Evolutionary conservation across 1,140 invertebrate species (phyloP).

Genomic region (Trachymyrmex septentrionalis): DNA sequence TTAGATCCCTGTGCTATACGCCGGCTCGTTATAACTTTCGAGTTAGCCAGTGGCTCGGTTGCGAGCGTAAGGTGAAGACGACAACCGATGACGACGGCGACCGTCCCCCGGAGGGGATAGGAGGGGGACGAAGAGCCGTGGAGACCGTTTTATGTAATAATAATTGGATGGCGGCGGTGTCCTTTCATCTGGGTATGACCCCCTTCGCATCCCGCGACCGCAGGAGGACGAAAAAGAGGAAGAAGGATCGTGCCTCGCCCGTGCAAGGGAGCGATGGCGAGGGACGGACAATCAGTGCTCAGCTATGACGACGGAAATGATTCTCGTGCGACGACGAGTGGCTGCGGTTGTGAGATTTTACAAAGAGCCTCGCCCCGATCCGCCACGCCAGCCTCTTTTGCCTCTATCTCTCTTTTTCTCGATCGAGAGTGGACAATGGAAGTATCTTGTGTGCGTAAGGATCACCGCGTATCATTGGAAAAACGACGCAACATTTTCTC

Average conservation of each 20-base stretch:
- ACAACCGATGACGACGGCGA: constrained; percentile 61
- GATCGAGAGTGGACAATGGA: constrained; percentile 11
- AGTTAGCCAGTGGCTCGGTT: constrained; percentile 82
- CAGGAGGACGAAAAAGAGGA: constrained; percentile 65
- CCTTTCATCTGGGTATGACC: constrained; percentile 80
- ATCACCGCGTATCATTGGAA: constrained; percentile 27
- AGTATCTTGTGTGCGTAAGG: neutral
- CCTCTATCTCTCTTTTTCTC: constrained; percentile 6
- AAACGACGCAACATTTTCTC: neutral
- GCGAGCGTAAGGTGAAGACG: constrained; percentile 80
- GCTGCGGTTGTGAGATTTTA: constrained; percentile 62
- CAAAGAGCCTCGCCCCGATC: constrained; percentile 40
- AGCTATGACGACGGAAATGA: constrained; percentile 68
- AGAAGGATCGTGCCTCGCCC: constrained; percentile 35
- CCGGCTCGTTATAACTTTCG: constrained; percentile 84
- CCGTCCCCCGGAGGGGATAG: constrained; percentile 51
- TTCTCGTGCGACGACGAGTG: constrained; percentile 55
- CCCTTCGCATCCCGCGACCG: constrained; percentile 35
- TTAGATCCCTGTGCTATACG: constrained; percentile 65
- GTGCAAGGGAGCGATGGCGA: constrained; percentile 12
- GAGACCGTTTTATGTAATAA: constrained; percentile 84
- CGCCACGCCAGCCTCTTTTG: neutral
- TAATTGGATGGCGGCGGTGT: constrained; percentile 85
- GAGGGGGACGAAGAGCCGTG: constrained; percentile 72
- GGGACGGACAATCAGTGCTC: constrained; percentile 60